Evolutionary conservation across 2,113 vertebrate species (phyloP), one percentile per base, ranked within the genome.

Genomic region (Ranitomeya variabilis): DNA sequence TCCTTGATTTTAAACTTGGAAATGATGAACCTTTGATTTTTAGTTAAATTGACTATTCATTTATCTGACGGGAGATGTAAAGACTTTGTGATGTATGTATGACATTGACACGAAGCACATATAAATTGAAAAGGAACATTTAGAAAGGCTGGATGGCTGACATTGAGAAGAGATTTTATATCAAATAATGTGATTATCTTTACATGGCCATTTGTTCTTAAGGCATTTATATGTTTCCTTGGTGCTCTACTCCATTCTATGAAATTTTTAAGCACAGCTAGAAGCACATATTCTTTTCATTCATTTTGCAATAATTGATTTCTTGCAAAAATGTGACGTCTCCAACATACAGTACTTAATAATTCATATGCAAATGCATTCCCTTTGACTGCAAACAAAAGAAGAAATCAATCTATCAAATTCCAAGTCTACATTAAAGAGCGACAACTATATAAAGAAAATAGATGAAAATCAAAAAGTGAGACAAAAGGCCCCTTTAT

Each of bases 1-100:
- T 87, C 86, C 79, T 87, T 87, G 54, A 81, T 82, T 82, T 80
- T 73, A 82, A 73, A 87, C 78, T 59, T 59, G n/a, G 6, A 73
- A 81, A 87, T 59, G 59, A 73, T 71, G 77, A 73, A 60, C 14
- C 66, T 74, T 59, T 73, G 66, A 82, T 87, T 73, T 87, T 71
- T 82, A 87, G 3, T 82, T 31, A 87, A 57, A 82, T 87, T 71
- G 79, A 82, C 86, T 59, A 23, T 82, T 87, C 66, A 60, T 87
- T 87, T 87, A 59, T 45, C 54, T 87, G 79, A 73, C 60, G 79
- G 52, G 14, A 73, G 12, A 60, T 71, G 55, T 73, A 82, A 81
- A 82, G 52, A 23, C n/a, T 37, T 37, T 14, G 23, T 59, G 86
- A 69, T 31, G 81, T 71, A 81, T 69, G 52, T 10, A 62, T 51